These are phyloP conservation scores for Erebia palarica DNA, from an alignment of 2,888 invertebrate species.

Conservation along the genomic window DNA sequence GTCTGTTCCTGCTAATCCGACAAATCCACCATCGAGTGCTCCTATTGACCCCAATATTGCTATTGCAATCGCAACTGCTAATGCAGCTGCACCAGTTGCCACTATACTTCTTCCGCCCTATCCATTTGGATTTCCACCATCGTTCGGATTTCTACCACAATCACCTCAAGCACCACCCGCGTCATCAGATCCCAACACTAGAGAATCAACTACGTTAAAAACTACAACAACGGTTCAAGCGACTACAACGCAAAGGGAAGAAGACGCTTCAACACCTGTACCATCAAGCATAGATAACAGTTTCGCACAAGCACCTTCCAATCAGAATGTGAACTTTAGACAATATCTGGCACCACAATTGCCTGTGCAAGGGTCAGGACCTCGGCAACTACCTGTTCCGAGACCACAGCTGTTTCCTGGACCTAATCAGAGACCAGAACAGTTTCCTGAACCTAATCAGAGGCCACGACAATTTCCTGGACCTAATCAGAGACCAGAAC, in stretches of 20 bases:
- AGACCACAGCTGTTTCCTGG: slow-evolving; percentile 4
- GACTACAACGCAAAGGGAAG: slow-evolving; percentile 54
- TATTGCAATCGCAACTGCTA: slow-evolving; percentile 72
- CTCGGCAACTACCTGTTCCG: slow-evolving; percentile 9
- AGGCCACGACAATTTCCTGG: slow-evolving; percentile 6
- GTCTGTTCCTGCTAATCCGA: slow-evolving; percentile 37
- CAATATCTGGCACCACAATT: slow-evolving; percentile 53
- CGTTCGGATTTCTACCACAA: slow-evolving; percentile 60
- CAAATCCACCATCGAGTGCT: slow-evolving; percentile 46
- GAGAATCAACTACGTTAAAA: slow-evolving; percentile 51
- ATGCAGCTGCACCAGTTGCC: slow-evolving; percentile 72
- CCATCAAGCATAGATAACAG: slow-evolving; percentile 65
- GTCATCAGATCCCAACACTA: slow-evolving; percentile 57
- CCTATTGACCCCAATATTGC: slow-evolving; percentile 67
- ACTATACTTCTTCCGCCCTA: slow-evolving; percentile 73
- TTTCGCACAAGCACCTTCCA: slow-evolving; percentile 67
- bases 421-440: not conserved
- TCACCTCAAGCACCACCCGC: slow-evolving; percentile 48
- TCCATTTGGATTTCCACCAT: slow-evolving; percentile 69
- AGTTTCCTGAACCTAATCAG: not conserved
- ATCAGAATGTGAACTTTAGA: slow-evolving; percentile 63
- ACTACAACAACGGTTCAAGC: slow-evolving; percentile 43
- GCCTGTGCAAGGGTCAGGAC: slow-evolving; percentile 41
- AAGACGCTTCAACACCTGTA: slow-evolving; percentile 59
- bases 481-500: not conserved